Conservation (phyloP, 1,140 invertebrate species). For the Latrodectus geometricus region DNA sequence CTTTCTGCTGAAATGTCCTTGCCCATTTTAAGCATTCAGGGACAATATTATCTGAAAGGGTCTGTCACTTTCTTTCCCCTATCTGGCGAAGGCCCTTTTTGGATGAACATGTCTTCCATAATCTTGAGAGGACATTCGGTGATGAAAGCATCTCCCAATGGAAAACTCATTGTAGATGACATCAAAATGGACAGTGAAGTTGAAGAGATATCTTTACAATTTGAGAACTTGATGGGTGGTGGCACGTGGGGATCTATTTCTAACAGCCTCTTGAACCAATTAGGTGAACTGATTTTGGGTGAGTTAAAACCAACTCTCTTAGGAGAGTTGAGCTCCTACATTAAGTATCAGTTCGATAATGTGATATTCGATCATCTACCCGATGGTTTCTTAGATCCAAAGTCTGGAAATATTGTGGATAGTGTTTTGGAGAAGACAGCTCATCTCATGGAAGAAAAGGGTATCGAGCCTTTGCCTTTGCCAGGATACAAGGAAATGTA, state of each 20-base stretch:
- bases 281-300: slow-evolving; percentile 61
- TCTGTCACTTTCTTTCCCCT: slow-evolving; percentile 58
- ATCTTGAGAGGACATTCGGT: slow-evolving; percentile 27
- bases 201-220: slow-evolving; percentile 55
- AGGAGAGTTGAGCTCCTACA: slow-evolving; percentile 27
- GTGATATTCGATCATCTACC: slow-evolving; percentile 49
- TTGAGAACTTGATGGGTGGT: slow-evolving; percentile 63
- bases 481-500: slow-evolving; percentile 53
- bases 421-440: slow-evolving; percentile 38
- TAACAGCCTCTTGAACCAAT: slow-evolving; percentile 60
- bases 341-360: slow-evolving; percentile 55
- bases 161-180: slow-evolving; percentile 6
- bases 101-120: slow-evolving; percentile 63
- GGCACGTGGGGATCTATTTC: slow-evolving; percentile 39
- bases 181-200: slow-evolving; percentile 49
- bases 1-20: slow-evolving; percentile 48
- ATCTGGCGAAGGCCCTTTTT: slow-evolving; percentile 63
- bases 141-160: background rate
- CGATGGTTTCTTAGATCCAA: slow-evolving; percentile 14
- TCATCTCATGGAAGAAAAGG: slow-evolving; percentile 11
- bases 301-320: slow-evolving; percentile 59
- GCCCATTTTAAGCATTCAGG: slow-evolving; percentile 54
- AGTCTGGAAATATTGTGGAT: slow-evolving; percentile 60
- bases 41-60: slow-evolving; percentile 62
- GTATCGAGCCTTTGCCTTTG: slow-evolving; percentile 62